phyloP scores from a whole-genome alignment of 2,888 invertebrate species.

The Aspidiotus destructor region DNA sequence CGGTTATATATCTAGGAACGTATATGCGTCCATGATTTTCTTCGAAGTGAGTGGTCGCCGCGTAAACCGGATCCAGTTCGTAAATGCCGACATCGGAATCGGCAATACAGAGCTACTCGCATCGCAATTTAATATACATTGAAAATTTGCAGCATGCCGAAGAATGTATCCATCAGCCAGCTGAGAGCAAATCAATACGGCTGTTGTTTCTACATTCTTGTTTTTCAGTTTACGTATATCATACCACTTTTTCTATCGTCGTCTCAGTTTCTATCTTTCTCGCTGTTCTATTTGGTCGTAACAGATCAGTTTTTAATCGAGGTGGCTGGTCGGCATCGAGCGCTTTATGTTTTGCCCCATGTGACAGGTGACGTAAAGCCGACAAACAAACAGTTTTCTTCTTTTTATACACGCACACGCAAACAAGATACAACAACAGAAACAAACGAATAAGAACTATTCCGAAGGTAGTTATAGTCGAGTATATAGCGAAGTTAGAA shows the following conservation, averaged over 20 bases:
- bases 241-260: neutral
- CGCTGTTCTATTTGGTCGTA: neutral
- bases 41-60: no score
- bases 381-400: slow-evolving; percentile 24
- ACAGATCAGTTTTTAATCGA: neutral
- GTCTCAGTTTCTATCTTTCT: neutral
- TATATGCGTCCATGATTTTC: no score
- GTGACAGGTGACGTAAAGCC: slow-evolving; percentile 28
- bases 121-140: neutral
- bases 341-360: slow-evolving; percentile 9
- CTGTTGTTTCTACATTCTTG: neutral
- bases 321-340: slow-evolving; percentile 8
- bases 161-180: neutral
- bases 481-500: neutral
- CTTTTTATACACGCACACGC: neutral
- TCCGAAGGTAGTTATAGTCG: no score
- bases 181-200: neutral
- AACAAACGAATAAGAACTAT: slow-evolving; percentile 5
- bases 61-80: neutral
- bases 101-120: neutral
- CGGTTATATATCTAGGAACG: no score
- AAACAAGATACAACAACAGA: neutral
- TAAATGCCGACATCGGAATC: neutral
- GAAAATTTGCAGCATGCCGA: slow-evolving; percentile 4
- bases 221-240: neutral